phyloP scores from a whole-genome alignment of 2,888 invertebrate species.

The Oligia strigilis region DNA sequence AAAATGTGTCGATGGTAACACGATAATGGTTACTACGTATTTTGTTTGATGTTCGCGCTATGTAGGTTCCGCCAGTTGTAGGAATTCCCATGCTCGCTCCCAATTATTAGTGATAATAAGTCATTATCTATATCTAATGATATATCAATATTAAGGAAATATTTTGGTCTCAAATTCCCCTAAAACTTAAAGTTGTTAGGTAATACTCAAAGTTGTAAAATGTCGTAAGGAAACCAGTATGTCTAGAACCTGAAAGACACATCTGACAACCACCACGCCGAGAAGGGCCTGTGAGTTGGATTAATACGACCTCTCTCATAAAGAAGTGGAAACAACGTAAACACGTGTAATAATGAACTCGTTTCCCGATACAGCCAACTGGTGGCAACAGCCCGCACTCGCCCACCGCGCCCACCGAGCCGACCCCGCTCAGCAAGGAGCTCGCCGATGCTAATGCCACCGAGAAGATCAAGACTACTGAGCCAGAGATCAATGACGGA shows the following conservation, averaged over 20 bases:
- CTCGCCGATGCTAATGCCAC: constrained; percentile 87
- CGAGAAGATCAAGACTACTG: constrained; percentile 83
- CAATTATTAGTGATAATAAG: background rate
- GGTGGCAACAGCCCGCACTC: constrained; percentile 83
- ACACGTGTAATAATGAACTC: background rate
- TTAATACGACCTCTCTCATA: background rate
- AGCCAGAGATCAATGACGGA: constrained; percentile 90
- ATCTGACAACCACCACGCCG: background rate
- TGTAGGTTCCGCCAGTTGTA: background rate
- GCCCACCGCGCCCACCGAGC: constrained; percentile 81
- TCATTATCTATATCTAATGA: background rate
- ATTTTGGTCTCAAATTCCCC: background rate
- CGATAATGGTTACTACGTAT: background rate
- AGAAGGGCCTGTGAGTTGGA: too few relatives aligned
- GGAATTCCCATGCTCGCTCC: background rate
- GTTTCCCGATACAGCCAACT: constrained; percentile 71
- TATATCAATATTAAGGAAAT: too few relatives aligned
- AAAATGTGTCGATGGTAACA: background rate
- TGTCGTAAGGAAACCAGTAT: too few relatives aligned
- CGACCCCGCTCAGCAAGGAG: constrained; percentile 87
- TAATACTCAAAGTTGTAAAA: background rate
- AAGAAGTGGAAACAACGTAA: background rate
- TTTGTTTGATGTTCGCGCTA: background rate
- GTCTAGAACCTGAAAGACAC: background rate
- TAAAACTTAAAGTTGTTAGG: background rate